A percentile compares a stretch with the other conserved stretches of the same genome.
Evolutionary conservation across 64 coral and sea anemone genomes (phyloP).

Genomic region (Dendronephthya gigantea): DNA sequence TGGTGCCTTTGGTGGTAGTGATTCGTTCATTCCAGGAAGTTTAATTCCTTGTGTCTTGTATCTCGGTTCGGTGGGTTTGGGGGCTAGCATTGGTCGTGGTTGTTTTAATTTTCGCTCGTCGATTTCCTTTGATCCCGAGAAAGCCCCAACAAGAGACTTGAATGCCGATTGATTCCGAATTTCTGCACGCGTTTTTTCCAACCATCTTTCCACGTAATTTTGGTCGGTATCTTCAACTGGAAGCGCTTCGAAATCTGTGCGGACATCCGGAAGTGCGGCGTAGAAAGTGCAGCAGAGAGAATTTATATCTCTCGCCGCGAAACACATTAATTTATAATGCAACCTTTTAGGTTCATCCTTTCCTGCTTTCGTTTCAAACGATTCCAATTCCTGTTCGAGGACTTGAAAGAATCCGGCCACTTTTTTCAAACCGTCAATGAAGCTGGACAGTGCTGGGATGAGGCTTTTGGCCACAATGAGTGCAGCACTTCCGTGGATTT

Average conservation of each 20-base stretch:
- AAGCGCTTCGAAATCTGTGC: slow-evolving; percentile 28
- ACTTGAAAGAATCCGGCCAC: slow-evolving; percentile 42
- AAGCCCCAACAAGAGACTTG: no score
- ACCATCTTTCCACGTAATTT: slow-evolving; percentile 23
- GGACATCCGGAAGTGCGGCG: slow-evolving; percentile 19
- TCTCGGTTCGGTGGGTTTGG: no score
- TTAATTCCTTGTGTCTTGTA: no score
- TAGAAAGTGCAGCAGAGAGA: slow-evolving; percentile 27
- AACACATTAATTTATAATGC: slow-evolving; percentile 35
- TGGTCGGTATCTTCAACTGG: neutral
- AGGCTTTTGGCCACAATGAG: neutral
- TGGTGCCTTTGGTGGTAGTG: no score
- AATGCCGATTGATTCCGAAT: no score
- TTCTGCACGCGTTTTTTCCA: neutral
- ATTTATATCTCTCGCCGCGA: slow-evolving; percentile 17
- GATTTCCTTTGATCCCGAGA: no score
- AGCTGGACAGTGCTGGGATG: slow-evolving; percentile 23
- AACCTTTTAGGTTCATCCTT: slow-evolving; percentile 16
- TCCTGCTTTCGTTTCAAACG: slow-evolving; percentile 21
- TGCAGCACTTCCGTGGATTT: neutral
- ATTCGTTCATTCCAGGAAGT: no score
- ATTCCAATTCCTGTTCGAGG: slow-evolving; percentile 27
- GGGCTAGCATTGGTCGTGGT: no score
- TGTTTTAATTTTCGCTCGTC: no score
- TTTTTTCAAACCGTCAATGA: slow-evolving; percentile 16